Evolutionary conservation across 2,888 invertebrate genomes (phyloP), one percentile per base, ranked within the genome.

Genomic region (Polia nebulosa): DNA sequence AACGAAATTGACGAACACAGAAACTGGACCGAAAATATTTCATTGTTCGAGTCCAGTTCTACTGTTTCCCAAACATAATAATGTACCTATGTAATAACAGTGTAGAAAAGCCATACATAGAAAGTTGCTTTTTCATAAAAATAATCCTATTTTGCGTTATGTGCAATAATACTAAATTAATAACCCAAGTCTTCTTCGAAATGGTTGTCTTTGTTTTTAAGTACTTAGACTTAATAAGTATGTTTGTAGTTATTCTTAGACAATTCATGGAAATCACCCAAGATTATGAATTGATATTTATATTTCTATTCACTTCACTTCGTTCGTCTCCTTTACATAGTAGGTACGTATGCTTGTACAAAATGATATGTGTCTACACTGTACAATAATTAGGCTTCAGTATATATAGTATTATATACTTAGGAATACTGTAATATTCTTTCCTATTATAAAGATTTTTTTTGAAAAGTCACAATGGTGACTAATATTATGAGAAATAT

Each of bases 321-420:
- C 62, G 63, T 72, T 76, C 72, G 76, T 69, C 80, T 83, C 77
- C 80, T 67, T 72, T 66, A 77, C 65, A 29, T 72, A 71, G 72
- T 80, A 80, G 65, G 81, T 78, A 61, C 59, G 44, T 76, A 73
- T 73, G 80, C 76, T 84, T 81, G 74, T 85, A 85, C 71, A 85
- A 78, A 81, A 80, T 80, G 85, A 85, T 85, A 85, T 85, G 85
- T 85, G 78, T 78, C 83, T 80, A 80, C 81, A 79, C 80, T 83
- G 76, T 82, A 81, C 78, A 79, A 72, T 81, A 80, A 79, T 79
- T 83, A 81, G 84, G 80, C 82, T 82, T 76, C 80, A 73, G 72
- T 78, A 81, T 82, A 82, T 70, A 79, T 66, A 72, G 63, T 61
- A 66, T 72, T 78, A 77, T 74, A 83, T 83, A 81, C 82, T 76